phyloP scores from a whole-genome alignment of 2,113 vertebrate species.

The Rhegmatorhina hoffmannsi region DNA sequence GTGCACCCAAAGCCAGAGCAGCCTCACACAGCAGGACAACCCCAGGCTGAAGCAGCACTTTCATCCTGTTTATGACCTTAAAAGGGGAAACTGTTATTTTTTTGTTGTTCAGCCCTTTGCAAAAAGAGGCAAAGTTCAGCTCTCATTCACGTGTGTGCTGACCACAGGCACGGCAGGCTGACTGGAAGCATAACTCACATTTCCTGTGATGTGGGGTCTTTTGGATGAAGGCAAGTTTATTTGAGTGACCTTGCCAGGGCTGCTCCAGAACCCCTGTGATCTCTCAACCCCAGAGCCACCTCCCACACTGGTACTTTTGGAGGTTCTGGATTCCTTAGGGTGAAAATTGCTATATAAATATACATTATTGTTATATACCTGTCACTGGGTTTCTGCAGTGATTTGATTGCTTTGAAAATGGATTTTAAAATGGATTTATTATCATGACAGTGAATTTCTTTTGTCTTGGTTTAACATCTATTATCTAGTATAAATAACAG shows the following conservation, averaged over 20 bases:
- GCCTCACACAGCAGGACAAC: background rate
- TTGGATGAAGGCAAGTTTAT: background rate
- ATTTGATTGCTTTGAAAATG: slow-evolving; percentile 31
- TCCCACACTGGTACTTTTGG: background rate
- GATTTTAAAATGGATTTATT: slow-evolving; percentile 52
- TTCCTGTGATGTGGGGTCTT: background rate
- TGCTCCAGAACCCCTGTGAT: background rate
- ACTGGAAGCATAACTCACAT: background rate
- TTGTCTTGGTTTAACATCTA: slow-evolving; percentile 16
- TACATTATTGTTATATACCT: background rate
- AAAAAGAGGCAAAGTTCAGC: slow-evolving; percentile 50
- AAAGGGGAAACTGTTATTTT: slow-evolving; percentile 21
- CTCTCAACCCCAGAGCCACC: background rate
- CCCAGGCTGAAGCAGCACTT: background rate
- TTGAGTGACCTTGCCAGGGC: background rate
- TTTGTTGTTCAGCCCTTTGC: background rate
- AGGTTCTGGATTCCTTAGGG: background rate
- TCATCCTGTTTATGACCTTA: slow-evolving; percentile 47
- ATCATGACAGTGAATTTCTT: slow-evolving; percentile 34
- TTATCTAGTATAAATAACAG: slow-evolving; percentile 39
- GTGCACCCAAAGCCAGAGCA: background rate
- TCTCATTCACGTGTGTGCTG: background rate
- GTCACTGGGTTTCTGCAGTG: background rate
- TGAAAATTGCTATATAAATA: slow-evolving; percentile 1
- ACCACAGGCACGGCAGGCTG: background rate